Evolutionary conservation across 2,888 invertebrate genomes (phyloP), one percentile per base, ranked within the genome.

Genomic region (Mesorhabditis spiculigera): DNA sequence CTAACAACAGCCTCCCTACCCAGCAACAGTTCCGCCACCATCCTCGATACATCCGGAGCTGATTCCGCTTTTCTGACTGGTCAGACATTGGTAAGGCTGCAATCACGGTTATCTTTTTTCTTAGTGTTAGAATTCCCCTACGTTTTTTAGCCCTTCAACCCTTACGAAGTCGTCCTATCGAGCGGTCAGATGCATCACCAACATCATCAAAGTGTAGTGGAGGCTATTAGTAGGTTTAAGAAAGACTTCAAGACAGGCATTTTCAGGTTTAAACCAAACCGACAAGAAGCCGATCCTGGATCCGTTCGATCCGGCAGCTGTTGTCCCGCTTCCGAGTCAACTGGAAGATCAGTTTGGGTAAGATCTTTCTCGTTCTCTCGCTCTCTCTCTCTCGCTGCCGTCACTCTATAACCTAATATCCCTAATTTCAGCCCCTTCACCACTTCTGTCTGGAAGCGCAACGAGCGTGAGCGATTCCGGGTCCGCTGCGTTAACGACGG

Each of bases 401-500:
- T n/a, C 6, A 63, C 16, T 10, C 16, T 28, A 10, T 63, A 3
- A 6, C 63, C 63, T 28, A 6, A 13, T 63, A 16, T 63, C n/a
- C 6, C 41, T 28, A 6, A 5, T 63, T 50, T 50, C n/a, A 50
- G 58, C 1, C 58, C 58, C n/a, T 78, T 76, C 65, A 81, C 82
- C 5, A 82, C 83, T 0, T 82, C 86, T 0, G 85, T 87, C 5
- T 83, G 84, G 79, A 82, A 84, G 65, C 77, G 87, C 63, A 87
- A 87, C 70, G 87, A 87, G 71, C 75, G 87, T 6, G 87, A 87
- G 70, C 71, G 87, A 16, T 83, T 82, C 65, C 77, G 87, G 43
- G 87, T 87, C 10, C 75, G 86, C 13, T 85, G 83, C 73, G 87
- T 87, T 3, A 87, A 87, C 69, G 86, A 87, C 13, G 87, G 86